phyloP scores from a whole-genome alignment of 2,113 vertebrate species.

The Microtus ochrogaster region DNA sequence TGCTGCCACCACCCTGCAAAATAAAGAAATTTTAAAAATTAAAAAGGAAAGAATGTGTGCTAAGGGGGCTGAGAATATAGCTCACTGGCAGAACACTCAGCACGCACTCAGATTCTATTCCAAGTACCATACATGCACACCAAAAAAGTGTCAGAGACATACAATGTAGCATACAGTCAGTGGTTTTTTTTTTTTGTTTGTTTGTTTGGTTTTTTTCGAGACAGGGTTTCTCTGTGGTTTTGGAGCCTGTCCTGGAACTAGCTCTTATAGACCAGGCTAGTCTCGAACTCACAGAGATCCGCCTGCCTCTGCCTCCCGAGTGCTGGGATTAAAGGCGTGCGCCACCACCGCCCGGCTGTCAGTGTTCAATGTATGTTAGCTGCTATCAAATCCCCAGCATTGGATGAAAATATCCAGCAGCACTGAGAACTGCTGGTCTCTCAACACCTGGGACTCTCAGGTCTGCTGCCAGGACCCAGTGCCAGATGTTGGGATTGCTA shows the following conservation, averaged over 20 bases:
- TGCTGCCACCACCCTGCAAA: too few relatives aligned
- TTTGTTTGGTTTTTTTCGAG: too few relatives aligned
- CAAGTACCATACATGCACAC: background rate
- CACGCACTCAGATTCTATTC: background rate
- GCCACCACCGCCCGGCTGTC: too few relatives aligned
- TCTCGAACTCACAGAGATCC: too few relatives aligned
- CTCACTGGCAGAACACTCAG: background rate
- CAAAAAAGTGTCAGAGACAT: background rate
- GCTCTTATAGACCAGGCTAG: too few relatives aligned
- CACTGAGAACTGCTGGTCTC: constrained; percentile 62
- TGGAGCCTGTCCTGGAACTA: too few relatives aligned
- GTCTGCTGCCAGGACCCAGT: constrained; percentile 4
- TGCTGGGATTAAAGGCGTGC: too few relatives aligned
- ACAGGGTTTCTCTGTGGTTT: too few relatives aligned
- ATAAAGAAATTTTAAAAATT: background rate
- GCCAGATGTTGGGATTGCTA: constrained; percentile 56
- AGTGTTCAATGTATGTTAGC: background rate
- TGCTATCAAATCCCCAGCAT: background rate
- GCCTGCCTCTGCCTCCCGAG: too few relatives aligned
- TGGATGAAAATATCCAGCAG: background rate
- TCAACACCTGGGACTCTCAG: constrained; percentile 48
- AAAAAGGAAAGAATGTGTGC: background rate
- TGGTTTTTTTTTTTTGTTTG: too few relatives aligned
- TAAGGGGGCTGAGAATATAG: background rate
- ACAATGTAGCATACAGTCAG: background rate